A percentile compares a stretch with the other conserved stretches of the same genome.
phyloP scores from a whole-genome alignment of 1,140 invertebrate genomes.

The Meteorus sp. region DNA sequence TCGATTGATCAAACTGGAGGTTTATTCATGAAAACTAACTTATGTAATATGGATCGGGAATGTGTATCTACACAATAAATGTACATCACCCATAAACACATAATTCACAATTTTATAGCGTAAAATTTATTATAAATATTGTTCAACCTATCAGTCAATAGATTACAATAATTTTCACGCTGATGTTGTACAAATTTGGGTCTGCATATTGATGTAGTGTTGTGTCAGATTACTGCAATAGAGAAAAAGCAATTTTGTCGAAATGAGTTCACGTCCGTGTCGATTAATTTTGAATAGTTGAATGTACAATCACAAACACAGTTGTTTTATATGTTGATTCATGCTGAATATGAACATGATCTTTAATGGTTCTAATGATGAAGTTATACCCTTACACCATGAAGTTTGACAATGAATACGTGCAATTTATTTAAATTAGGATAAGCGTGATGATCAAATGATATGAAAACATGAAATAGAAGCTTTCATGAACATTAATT shows the following conservation, averaged over 20 bases:
- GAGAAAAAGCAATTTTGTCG: slow-evolving; percentile 35
- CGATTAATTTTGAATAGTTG: slow-evolving; percentile 23
- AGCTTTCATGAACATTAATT: too few species aligned
- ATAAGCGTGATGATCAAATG: background rate
- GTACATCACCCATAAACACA: background rate
- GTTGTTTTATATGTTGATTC: too few species aligned
- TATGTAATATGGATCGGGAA: too few species aligned
- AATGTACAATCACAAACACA: background rate
- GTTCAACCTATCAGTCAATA: slow-evolving; percentile 30
- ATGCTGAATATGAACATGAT: slow-evolving; percentile 2
- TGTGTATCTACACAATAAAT: too few species aligned
- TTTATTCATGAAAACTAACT: too few species aligned
- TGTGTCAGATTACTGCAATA: slow-evolving; percentile 52
- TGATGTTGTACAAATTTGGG: slow-evolving; percentile 33
- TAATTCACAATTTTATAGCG: slow-evolving; percentile 34
- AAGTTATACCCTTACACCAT: slow-evolving; percentile 23
- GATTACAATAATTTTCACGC: slow-evolving; percentile 49
- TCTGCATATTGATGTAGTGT: slow-evolving; percentile 37
- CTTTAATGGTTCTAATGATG: slow-evolving; percentile 21
- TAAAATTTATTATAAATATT: slow-evolving; percentile 47
- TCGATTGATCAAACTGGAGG: slow-evolving; percentile 11
- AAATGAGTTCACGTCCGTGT: slow-evolving; percentile 24
- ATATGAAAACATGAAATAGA: too few species aligned
- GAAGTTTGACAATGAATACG: background rate
- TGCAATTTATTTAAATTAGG: background rate